Evolutionary conservation across 2,888 invertebrate genomes (phyloP), one percentile per base, ranked within the genome.

Genomic region (Chorisops tibialis): DNA sequence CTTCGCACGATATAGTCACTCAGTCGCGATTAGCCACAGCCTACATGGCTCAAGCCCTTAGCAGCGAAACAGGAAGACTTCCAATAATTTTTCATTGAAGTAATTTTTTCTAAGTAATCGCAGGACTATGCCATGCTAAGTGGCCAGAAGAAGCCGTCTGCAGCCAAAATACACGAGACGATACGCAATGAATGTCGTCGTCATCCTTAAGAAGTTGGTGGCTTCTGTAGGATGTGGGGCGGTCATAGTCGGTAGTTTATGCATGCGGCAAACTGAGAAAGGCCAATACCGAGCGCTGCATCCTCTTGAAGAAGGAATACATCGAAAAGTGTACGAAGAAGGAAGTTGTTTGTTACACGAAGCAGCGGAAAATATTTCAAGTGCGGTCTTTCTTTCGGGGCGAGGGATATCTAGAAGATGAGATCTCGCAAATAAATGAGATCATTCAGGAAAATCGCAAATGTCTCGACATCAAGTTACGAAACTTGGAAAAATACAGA

Each of bases 171-270:
- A 37, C 37, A 51, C 37, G 51, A 51, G 51, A 51, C 37, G 51
- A 51, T 51, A 51, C 35, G 51, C 51, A 51, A 51, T 38, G 51
- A 22, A 51, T 37, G 38, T 51, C 35, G 18, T 19, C 51, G 18
- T 18, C 11, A 39, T 4, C 6, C 16, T 14, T 45, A 11, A 18
- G 18, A 19, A 45, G 45, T 9, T 9, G 18, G 19, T 16, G 18
- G 11, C 5, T 9, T 9, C 18, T 45, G 45, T 45, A 2, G 9
- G 30, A 30, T 1, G 30, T 30, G 30, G 30, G 7, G 30, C 30
- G 30, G 30, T 30, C 30, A 5, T 30, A 30, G n/a, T n/a, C n/a
- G n/a, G n/a, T n/a, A n/a, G 7, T 30, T 30, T 30, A 30, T 30
- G 9, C 9, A 30, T 30, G 30, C 30, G 30, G 30, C 30, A 30